Base-by-base conservation (phyloP, 2,888 invertebrate species). In the Drosophila siamana region DNA sequence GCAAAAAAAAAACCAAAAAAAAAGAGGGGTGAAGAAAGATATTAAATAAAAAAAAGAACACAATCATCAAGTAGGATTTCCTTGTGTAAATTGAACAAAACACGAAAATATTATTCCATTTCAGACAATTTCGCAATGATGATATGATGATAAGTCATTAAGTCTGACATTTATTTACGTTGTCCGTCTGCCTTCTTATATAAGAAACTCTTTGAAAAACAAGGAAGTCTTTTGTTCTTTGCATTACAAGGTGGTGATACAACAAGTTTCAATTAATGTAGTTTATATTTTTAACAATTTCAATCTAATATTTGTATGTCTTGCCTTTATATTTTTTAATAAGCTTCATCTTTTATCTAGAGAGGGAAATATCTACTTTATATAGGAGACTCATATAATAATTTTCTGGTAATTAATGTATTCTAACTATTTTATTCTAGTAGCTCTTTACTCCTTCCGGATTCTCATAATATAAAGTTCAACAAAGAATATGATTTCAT, bases 21-120 rank as follows among this genome's bases (percentile, higher is more conserved):
- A 2, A 6, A n/a, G 4, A n/a, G 22, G 5, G 28, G 26, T 11
- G 7, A 33, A 19, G 7, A 33, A 13, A 13, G n/a, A 33, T 16
- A 33, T 19, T 11, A 28, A 54, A 43, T 40, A 9, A 41, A 40
- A 19, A 19, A 16, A 38, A n/a, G 4, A 11, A 16, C 6, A 41
- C 15, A 41, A 54, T 68, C 61, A 65, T 72, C 76, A 73, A 59
- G 46, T 44, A 6, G 51, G 67, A 71, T 69, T 78, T 64, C 22
- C 60, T 60, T 59, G 43, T 65, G 84, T 66, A 75, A 84, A 84
- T 78, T 73, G 52, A 63, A 61, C 59, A 64, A 68, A 62, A 55
- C 28, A 48, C 47, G 59, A 40, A 22, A 54, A 33, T 44, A 56
- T 44, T 48, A 11, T 47, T 15, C 33, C 13, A 40, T 28, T 15